phyloP scores from a whole-genome alignment of 2,113 vertebrate species.

The Melospiza melodia region DNA sequence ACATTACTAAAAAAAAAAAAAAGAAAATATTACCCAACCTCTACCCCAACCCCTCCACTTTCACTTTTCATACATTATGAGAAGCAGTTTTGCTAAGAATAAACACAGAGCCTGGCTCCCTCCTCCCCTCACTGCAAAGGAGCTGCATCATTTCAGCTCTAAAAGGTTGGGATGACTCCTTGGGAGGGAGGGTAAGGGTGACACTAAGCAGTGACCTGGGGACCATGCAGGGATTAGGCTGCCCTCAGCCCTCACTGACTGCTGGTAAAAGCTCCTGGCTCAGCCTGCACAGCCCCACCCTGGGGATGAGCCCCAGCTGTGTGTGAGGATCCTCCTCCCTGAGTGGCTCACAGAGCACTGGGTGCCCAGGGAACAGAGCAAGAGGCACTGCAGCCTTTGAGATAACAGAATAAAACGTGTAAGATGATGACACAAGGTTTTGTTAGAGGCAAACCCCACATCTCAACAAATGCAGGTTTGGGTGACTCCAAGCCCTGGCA shows the following conservation, averaged over 20 bases:
- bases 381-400: background rate
- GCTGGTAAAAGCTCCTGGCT: background rate
- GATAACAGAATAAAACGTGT: background rate
- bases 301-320: background rate
- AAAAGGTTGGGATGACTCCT: background rate
- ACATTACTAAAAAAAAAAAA: background rate
- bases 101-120: background rate
- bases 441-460: no score
- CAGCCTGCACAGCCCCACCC: background rate
- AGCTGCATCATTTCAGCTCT: background rate
- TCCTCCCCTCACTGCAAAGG: background rate
- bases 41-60: background rate
- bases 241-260: background rate
- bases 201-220: background rate
- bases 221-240: rapidly evolving
- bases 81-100: conserved; percentile 6
- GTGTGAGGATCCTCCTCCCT: background rate
- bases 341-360: rapidly evolving
- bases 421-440: background rate
- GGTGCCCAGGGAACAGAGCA: background rate
- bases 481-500: background rate
- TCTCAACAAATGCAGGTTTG: background rate
- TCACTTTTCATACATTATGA: background rate
- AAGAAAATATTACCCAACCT: background rate
- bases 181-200: background rate